Conservation (phyloP, 2,888 invertebrate species). For the Lycocerus yunnanus region DNA sequence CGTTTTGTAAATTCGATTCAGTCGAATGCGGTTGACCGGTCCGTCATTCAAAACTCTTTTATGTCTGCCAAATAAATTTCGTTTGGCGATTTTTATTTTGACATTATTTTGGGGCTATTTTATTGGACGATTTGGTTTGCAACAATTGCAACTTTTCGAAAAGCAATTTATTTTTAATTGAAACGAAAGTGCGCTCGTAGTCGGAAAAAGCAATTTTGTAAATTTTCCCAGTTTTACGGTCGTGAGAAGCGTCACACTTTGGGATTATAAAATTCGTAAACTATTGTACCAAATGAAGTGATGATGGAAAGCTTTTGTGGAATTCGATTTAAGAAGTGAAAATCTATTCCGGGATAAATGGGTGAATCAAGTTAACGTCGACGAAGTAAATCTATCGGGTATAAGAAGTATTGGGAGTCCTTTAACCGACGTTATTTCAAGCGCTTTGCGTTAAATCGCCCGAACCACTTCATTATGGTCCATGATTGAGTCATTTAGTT, state of each 20-base stretch:
- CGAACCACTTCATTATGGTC: constrained; percentile 53
- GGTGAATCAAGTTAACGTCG: constrained; percentile 31
- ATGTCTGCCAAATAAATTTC: constrained; percentile 18
- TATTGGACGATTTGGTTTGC: neutral
- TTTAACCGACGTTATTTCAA: constrained; percentile 44
- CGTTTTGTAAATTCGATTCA: constrained; percentile 35
- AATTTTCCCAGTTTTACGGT: constrained; percentile 29
- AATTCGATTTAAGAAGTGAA: constrained; percentile 26
- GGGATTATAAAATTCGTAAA: constrained; percentile 27
- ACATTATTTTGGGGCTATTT: neutral
- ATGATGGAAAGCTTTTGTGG: constrained; percentile 11
- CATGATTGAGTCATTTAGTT: constrained; percentile 55
- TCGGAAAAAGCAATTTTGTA: constrained; percentile 12
- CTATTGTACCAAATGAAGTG: constrained; percentile 10
- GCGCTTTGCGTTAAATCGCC: constrained; percentile 46
- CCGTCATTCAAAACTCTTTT: constrained; percentile 19
- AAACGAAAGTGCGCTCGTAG: neutral
- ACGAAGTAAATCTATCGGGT: constrained; percentile 47
- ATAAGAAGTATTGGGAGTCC: constrained; percentile 50
- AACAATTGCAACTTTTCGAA: neutral
- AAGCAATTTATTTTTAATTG: neutral
- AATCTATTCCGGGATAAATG: constrained; percentile 40
- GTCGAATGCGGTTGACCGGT: constrained; percentile 30
- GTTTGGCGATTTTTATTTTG: neutral
- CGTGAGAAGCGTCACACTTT: constrained; percentile 34